A percentile compares a stretch with the other conserved stretches of the same genome.
Conservation (phyloP, 1,140 invertebrate species). For the Bombus fervidus region DNA sequence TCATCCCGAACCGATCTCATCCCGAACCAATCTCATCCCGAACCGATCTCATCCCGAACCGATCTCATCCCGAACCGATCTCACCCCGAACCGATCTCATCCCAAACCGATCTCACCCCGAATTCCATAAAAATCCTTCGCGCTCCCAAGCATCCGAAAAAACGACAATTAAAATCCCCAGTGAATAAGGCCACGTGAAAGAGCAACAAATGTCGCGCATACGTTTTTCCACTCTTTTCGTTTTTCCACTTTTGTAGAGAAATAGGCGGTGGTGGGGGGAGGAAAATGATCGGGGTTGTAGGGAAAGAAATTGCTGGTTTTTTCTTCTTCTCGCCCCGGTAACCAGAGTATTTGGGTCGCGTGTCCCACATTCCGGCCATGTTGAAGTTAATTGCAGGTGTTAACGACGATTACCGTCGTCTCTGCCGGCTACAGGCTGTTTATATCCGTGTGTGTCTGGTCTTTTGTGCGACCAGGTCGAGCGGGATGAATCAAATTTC, state of each 20-base stretch:
- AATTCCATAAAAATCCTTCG: not conserved
- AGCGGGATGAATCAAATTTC: conserved; percentile 56
- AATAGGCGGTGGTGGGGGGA: not conserved
- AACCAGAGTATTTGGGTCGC: conserved; percentile 63
- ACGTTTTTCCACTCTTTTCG: not conserved
- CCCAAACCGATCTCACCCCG: too few relatives aligned
- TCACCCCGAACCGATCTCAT: too few relatives aligned
- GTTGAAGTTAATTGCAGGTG: conserved; percentile 76
- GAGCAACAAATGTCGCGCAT: not conserved
- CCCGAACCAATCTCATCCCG: too few relatives aligned
- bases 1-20: too few relatives aligned
- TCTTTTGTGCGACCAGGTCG: conserved; percentile 14
- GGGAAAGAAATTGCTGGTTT: conserved; percentile 24
- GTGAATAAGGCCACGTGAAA: not conserved
- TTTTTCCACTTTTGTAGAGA: not conserved
- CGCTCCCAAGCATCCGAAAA: too few relatives aligned
- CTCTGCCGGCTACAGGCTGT: conserved; percentile 15
- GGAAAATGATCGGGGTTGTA: not conserved
- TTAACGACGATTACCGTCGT: conserved; percentile 72
- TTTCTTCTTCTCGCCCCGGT: not conserved
- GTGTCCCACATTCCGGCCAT: conserved; percentile 63
- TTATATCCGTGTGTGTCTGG: conserved; percentile 40
- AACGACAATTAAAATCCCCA: not conserved
- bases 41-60: too few relatives aligned
- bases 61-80: not conserved